These are phyloP conservation scores for Leptinotarsa lineolata DNA, from an alignment of 1,140 invertebrate genomes.

Conservation along the genomic window DNA sequence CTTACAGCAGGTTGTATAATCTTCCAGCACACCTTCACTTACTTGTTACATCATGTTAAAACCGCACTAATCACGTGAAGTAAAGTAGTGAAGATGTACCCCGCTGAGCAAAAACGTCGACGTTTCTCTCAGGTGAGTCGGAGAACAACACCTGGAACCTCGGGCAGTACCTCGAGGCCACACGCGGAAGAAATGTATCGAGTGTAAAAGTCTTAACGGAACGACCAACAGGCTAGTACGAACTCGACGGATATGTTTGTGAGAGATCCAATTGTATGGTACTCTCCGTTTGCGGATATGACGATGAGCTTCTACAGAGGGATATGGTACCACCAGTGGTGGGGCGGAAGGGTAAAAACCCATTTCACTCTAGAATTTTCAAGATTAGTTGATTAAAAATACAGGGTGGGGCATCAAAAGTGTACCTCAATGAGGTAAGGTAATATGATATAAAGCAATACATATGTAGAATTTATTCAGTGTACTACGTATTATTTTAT, in stretches of 20 bases:
- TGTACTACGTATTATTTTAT: too few species aligned
- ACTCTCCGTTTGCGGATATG: neutral
- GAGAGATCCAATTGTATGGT: neutral
- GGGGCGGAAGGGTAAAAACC: neutral
- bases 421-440: too few species aligned
- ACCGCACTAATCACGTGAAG: neutral
- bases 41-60: neutral
- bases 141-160: slow-evolving; percentile 1
- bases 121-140: neutral
- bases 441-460: too few species aligned
- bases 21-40: neutral
- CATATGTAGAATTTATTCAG: too few species aligned
- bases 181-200: neutral
- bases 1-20: neutral
- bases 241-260: neutral
- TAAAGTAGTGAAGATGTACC: neutral
- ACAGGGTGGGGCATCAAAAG: too few species aligned
- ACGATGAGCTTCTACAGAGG: neutral
- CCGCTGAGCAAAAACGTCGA: slow-evolving; percentile 5
- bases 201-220: slow-evolving; percentile 6
- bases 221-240: neutral
- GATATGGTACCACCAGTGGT: neutral
- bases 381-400: too few species aligned
- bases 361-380: too few species aligned
- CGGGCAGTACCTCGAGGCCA: neutral